Base-by-base conservation (phyloP, 2,797 vertebrate genomes). In the Chiroxiphia lanceolata region DNA sequence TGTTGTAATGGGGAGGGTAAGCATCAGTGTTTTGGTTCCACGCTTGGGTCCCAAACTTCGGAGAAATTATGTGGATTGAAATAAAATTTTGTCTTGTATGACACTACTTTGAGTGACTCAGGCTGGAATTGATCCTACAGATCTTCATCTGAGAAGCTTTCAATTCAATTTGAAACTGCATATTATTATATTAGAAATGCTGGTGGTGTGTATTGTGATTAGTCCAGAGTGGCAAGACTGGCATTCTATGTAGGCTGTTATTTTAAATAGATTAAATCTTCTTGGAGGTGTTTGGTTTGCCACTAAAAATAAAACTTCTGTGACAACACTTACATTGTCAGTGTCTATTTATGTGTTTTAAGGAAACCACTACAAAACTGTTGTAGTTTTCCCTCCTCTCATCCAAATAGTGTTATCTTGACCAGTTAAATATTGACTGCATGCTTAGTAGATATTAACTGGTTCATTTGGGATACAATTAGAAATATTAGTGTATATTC, bases 401-500 rank as follows among this genome's bases (percentile, higher is more conserved):
- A 18, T 70, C 27, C 14, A 21, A 42, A 53, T 14, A 23, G 15
- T 38, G 42, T n/a, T 68, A 0, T 72, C n/a, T 60, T 84, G 69
- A 60, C 36, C 56, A 56, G 67, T 90, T 77, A 83, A 88, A 67
- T 91, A 68, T 42, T 83, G 63, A 45, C 47, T 83, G 45, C 8
- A 5, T 74, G 27, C 45, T 80, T 94, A 94, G 93, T 91, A 89
- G 64, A 31, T 92, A 89, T 64, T 87, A 90, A 45, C 74, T 77
- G 90, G 34, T 42, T 88, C 90, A 80, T 95, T 90, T 83, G 74
- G 83, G 83, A 82, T 93, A 22, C 56, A 64, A 47, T 94, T 95
- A 95, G 71, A 90, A 89, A 77, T 96, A 94, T 90, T 94, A 93
- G 74, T 76, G 23, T 95, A 44, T 93, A 84, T 90, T 93, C 75